Percentiles rank a stretch among this genome's conserved stretches.
phyloP scores from a whole-genome alignment of 2,113 vertebrate genomes.

The Agapornis roseicollis region DNA sequence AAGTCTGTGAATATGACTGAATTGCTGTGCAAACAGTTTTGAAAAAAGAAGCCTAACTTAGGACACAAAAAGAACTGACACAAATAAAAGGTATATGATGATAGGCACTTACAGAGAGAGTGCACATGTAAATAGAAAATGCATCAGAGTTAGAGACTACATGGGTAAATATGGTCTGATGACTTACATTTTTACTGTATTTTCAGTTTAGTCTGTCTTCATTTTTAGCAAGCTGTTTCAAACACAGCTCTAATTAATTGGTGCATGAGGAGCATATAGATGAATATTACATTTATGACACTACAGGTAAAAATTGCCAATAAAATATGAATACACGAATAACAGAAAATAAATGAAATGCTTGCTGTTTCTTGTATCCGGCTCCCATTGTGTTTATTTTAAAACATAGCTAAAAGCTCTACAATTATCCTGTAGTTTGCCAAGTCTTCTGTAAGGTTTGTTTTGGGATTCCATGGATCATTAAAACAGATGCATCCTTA shows the following conservation, averaged over 20 bases:
- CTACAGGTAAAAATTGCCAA: neutral
- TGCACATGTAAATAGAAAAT: neutral
- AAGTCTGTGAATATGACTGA: neutral
- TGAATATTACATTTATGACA: neutral
- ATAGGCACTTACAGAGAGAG: neutral
- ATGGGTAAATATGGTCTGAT: neutral
- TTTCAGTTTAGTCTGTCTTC: neutral
- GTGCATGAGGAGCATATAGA: neutral
- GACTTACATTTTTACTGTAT: neutral
- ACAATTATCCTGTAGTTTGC: conserved; percentile 2
- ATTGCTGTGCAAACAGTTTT: neutral
- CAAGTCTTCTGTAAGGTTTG: conserved; percentile 7
- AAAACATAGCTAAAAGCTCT: conserved; percentile 29
- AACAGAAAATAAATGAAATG: neutral
- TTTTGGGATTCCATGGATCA: neutral
- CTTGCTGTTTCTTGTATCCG: neutral
- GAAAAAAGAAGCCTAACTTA: neutral
- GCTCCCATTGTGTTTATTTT: neutral
- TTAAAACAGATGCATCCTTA: conserved; percentile 20
- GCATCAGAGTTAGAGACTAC: neutral
- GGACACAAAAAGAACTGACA: neutral
- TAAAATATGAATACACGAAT: neutral
- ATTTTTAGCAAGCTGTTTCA: neutral
- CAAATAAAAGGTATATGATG: neutral
- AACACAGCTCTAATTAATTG: neutral